A percentile compares a stretch with the other conserved stretches of the same genome.
Conservation (phyloP, 2,113 vertebrate genomes). For the Neogale vison region DNA sequence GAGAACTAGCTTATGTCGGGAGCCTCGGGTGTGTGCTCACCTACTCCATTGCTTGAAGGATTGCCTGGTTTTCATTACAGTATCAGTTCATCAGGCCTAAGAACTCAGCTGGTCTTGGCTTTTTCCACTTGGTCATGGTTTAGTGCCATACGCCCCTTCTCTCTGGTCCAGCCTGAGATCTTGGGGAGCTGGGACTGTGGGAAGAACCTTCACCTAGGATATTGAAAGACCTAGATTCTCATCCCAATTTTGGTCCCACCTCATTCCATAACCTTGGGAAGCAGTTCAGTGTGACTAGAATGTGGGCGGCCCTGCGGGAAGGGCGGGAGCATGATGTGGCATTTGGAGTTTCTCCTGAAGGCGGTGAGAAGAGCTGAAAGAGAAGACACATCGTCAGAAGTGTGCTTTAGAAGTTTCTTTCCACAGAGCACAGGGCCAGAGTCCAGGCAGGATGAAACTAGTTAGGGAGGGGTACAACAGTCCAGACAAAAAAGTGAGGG, state of each 20-base stretch:
- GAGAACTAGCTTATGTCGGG: background rate
- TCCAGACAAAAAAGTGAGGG: background rate
- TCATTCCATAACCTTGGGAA: background rate
- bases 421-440: background rate
- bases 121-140: background rate
- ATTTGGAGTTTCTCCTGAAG: background rate
- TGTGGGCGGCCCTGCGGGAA: background rate
- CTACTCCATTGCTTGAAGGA: background rate
- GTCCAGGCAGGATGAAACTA: background rate
- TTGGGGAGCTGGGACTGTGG: background rate
- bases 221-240: background rate
- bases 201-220: background rate
- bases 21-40: background rate
- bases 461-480: background rate
- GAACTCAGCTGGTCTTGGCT: background rate
- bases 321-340: fast-evolving
- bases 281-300: background rate
- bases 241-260: background rate
- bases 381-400: background rate
- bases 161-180: background rate
- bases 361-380: background rate
- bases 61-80: background rate
- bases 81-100: background rate
- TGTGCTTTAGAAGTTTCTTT: background rate
- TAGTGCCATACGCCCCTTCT: background rate